phyloP scores from a whole-genome alignment of 2,888 invertebrate species.

The Drosophila aldrichi region DNA sequence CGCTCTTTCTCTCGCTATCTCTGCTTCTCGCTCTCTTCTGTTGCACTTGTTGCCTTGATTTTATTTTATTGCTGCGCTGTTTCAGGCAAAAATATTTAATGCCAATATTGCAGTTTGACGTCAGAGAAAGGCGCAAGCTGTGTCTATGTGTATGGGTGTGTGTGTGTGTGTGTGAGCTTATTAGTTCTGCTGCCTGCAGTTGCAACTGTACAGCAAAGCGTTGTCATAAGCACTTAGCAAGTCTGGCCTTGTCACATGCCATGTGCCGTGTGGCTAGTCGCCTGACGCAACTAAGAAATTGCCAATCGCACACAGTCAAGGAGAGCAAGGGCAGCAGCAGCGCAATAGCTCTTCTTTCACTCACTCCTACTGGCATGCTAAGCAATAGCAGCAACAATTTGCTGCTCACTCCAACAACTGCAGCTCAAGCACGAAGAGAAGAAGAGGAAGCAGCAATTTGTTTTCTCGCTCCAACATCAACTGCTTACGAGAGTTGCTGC shows the following conservation, averaged over 20 bases:
- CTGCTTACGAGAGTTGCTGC: not conserved
- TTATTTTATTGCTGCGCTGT: constrained; percentile 52
- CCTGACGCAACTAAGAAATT: constrained; percentile 31
- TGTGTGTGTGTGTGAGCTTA: constrained; percentile 24
- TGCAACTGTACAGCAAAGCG: constrained; percentile 27
- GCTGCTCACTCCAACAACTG: not conserved
- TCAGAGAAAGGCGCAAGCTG: not conserved
- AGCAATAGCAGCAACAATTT: not conserved
- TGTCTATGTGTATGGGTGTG: constrained; percentile 9
- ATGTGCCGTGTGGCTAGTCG: constrained; percentile 21
- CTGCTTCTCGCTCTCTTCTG: not conserved
- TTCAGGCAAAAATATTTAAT: constrained; percentile 44
- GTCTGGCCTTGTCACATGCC: constrained; percentile 17
- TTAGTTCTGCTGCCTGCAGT: constrained; percentile 32
- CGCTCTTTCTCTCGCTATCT: too few relatives aligned
- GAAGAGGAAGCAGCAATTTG: not conserved
- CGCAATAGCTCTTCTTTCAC: too few relatives aligned
- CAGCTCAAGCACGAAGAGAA: not conserved
- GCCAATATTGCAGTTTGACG: constrained; percentile 38
- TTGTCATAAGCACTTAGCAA: constrained; percentile 39
- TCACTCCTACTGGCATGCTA: not conserved
- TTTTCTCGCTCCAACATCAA: not conserved
- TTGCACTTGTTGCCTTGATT: constrained; percentile 55
- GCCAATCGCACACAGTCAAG: constrained; percentile 37
- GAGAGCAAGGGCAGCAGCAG: not conserved